Evolutionary conservation across 2,888 invertebrate species (phyloP).

Genomic region (Drosophila mimica): DNA sequence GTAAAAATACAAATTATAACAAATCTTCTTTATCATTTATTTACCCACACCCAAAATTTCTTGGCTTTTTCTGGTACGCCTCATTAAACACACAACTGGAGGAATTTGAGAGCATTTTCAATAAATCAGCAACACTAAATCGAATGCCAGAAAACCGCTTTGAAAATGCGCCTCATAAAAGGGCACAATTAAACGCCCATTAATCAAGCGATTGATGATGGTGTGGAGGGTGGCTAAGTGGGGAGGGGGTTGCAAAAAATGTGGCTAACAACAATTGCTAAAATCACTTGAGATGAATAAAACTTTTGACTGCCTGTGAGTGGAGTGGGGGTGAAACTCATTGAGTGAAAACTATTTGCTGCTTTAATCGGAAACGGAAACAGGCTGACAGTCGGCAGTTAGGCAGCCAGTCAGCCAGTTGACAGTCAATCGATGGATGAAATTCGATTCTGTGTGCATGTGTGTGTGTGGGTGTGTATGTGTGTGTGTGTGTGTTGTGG

Average conservation of each 20-base stretch:
- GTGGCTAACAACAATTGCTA: constrained; percentile 68
- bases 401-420: constrained; percentile 79
- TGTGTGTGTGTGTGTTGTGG: constrained; percentile 1
- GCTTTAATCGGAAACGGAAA: constrained; percentile 82
- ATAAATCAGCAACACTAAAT: constrained; percentile 47
- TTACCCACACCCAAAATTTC: constrained; percentile 9
- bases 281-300: constrained; percentile 67
- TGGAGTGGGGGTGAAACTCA: constrained; percentile 7
- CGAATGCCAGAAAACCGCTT: constrained; percentile 14
- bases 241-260: constrained; percentile 47
- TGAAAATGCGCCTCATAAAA: constrained; percentile 38
- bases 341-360: constrained; percentile 76
- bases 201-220: constrained; percentile 73
- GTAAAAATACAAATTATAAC: neutral
- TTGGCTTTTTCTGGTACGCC: constrained; percentile 9
- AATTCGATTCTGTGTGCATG: constrained; percentile 18
- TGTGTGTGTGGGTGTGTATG: constrained; percentile 1
- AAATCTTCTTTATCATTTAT: constrained; percentile 10
- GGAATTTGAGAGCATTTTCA: constrained; percentile 30
- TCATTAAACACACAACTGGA: constrained; percentile 38
- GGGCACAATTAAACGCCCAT: constrained; percentile 74
- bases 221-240: neutral
- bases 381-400: constrained; percentile 78
- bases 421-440: constrained; percentile 77
- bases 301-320: constrained; percentile 58